Percentiles rank a stretch among this genome's conserved stretches.
These are phyloP conservation scores for Acromyrmex charruanus DNA, from an alignment of 1,140 invertebrate species.

Conservation along the genomic window DNA sequence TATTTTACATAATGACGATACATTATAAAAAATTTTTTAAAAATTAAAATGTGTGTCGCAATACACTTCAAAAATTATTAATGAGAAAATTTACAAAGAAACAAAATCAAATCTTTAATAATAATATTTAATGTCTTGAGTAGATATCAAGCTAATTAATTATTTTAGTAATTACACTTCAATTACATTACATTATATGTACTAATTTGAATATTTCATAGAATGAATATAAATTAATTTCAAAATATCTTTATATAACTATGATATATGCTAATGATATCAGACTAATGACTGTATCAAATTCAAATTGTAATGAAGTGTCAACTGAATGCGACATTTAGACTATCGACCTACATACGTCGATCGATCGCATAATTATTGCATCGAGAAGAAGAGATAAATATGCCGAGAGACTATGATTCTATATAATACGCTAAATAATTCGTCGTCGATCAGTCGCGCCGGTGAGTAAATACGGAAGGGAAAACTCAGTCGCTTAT, in stretches of 20 bases:
- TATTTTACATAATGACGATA: slow-evolving; percentile 52
- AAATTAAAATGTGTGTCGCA: not conserved
- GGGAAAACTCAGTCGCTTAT: slow-evolving; percentile 62
- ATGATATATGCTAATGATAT: not conserved
- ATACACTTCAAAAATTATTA: not conserved
- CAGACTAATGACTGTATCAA: not conserved
- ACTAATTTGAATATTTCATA: slow-evolving; percentile 1
- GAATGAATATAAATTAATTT: not conserved
- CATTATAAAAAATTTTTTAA: not conserved
- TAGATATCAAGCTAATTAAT: not conserved
- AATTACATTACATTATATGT: not conserved
- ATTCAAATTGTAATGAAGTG: slow-evolving; percentile 6
- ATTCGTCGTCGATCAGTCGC: slow-evolving; percentile 8
- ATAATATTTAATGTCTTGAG: not conserved
- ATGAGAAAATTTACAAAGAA: not conserved
- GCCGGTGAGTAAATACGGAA: not conserved
- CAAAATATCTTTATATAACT: not conserved
- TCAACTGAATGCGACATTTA: not conserved
- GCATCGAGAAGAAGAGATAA: not conserved
- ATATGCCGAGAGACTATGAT: not conserved
- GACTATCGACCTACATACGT: slow-evolving; percentile 20
- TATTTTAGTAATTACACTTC: not conserved
- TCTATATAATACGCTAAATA: slow-evolving; percentile 3
- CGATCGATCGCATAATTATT: not conserved
- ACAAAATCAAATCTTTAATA: not conserved